Conservation (phyloP, 92 coral and sea anemone species). For the Heliopora coerulea region DNA sequence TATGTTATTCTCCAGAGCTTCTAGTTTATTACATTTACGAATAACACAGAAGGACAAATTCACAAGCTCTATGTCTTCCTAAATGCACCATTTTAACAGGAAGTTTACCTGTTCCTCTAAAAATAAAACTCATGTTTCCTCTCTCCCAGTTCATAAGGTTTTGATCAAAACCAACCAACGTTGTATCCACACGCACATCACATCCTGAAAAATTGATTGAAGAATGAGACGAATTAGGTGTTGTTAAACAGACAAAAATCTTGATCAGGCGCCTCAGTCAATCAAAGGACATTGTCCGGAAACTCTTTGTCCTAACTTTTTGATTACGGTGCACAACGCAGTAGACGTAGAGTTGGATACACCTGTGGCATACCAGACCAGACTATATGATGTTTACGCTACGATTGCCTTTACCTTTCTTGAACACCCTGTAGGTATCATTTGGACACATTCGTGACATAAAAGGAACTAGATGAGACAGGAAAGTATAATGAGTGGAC, state of each 20-base stretch:
- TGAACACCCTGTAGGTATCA: constrained; percentile 94
- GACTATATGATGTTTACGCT: no score
- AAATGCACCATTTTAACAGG: neutral
- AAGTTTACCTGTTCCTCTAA: constrained; percentile 80
- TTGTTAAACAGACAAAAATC: no score
- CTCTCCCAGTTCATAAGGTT: constrained; percentile 86
- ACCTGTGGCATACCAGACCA: no score
- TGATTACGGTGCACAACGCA: no score
- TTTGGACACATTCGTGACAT: constrained; percentile 99
- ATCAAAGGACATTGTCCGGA: neutral
- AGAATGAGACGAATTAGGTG: no score
- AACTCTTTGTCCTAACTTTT: neutral
- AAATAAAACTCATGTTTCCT: constrained; percentile 91
- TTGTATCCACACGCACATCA: constrained; percentile 91
- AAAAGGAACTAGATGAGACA: constrained; percentile 73
- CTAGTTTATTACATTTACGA: neutral
- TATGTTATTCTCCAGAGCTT: neutral
- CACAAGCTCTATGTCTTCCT: no score
- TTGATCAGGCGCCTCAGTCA: no score
- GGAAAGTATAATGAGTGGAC: neutral
- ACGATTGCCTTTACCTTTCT: constrained; percentile 58
- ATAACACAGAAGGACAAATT: no score
- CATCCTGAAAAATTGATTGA: constrained; percentile 56
- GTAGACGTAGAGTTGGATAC: no score
- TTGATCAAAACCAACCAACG: constrained; percentile 96